Percentiles rank a stretch among this genome's conserved stretches.
Evolutionary conservation across 2,888 invertebrate species (phyloP).

Genomic region (Cosmia trapezina): DNA sequence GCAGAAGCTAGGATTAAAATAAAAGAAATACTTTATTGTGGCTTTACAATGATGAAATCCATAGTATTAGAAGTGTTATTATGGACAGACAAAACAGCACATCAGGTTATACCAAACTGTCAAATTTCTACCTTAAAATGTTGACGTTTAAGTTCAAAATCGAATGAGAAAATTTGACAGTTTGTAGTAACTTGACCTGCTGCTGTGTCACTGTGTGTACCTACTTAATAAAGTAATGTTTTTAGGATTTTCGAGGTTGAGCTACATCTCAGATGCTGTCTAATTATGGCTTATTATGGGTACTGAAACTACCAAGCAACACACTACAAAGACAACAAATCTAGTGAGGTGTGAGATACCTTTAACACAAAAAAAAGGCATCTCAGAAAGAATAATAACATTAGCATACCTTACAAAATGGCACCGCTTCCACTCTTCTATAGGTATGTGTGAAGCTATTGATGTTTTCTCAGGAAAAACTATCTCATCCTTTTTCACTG

Average conservation of each 20-base stretch:
- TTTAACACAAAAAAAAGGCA: too few species aligned
- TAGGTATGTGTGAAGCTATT: conserved; percentile 89
- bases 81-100: too few species aligned
- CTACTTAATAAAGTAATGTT: not conserved
- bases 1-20: too few species aligned
- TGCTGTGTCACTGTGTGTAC: too few species aligned
- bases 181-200: too few species aligned
- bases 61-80: not conserved
- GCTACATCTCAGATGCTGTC: not conserved
- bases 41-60: too few species aligned
- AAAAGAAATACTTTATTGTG: too few species aligned
- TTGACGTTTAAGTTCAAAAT: too few species aligned
- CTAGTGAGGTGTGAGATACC: not conserved
- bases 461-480: conserved; percentile 71
- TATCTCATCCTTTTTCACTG: conserved; percentile 87
- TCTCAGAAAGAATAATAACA: not conserved
- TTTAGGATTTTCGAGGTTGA: not conserved
- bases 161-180: too few species aligned
- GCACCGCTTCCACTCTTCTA: conserved; percentile 92
- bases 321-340: not conserved
- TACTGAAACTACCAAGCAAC: not conserved
- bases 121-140: too few species aligned
- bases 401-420: conserved; percentile 91
- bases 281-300: not conserved
- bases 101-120: too few species aligned